Conservation (phyloP, 2,797 vertebrate genomes). For the Pseudochaenichthys georgianus region DNA sequence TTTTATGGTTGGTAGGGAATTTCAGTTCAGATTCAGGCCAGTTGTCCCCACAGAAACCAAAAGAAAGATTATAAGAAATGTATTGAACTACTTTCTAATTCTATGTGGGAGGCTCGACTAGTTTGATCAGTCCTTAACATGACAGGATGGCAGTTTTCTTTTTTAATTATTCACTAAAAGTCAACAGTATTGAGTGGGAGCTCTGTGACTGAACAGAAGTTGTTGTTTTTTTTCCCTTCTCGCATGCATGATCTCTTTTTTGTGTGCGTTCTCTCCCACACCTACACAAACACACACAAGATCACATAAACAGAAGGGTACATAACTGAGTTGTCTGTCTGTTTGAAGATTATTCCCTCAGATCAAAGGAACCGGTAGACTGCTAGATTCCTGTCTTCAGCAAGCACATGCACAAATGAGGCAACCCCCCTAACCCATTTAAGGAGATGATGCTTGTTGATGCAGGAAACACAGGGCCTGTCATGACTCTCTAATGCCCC, state of each 20-base stretch:
- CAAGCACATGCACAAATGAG: constrained; percentile 73
- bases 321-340: constrained; percentile 73
- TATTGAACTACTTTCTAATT: constrained; percentile 61
- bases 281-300: constrained; percentile 8
- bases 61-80: constrained; percentile 50
- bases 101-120: constrained; percentile 43
- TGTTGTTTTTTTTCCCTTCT: constrained; percentile 14
- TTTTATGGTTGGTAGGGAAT: constrained; percentile 1
- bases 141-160: constrained; percentile 65
- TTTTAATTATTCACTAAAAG: constrained; percentile 70
- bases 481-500: constrained; percentile 67
- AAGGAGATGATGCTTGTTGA: constrained; percentile 70
- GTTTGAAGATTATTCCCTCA: constrained; percentile 79
- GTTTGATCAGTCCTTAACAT: constrained; percentile 68
- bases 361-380: constrained; percentile 78
- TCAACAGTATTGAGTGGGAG: constrained; percentile 66
- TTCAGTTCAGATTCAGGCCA: constrained; percentile 31
- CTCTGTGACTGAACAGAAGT: constrained; percentile 55
- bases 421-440: constrained; percentile 71
- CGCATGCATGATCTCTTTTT: constrained; percentile 48
- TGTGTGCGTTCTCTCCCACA: constrained; percentile 31
- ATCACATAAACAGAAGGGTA: constrained; percentile 65
- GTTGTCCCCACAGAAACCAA: constrained; percentile 26
- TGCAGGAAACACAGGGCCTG: constrained; percentile 71
- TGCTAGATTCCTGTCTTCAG: constrained; percentile 74